A percentile compares a stretch with the other conserved stretches of the same genome.
phyloP scores from a whole-genome alignment of 1,140 invertebrate genomes.

The Elysia chlorotica region DNA sequence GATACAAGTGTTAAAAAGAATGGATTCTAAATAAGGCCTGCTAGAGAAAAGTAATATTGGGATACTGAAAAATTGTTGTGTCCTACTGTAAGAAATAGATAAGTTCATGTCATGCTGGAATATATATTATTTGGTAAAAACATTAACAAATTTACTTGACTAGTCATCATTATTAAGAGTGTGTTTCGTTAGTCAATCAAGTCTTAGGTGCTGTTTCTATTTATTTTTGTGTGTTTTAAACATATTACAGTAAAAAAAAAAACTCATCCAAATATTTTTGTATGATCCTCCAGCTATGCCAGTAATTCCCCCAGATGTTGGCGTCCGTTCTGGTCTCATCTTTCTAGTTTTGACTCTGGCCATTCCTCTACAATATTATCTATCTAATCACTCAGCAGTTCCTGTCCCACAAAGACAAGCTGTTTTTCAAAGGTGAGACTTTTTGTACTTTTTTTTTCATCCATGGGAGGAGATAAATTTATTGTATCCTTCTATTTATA shows the following conservation, averaged over 20 bases:
- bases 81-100: no score
- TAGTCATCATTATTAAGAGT: no score
- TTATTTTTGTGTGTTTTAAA: neutral
- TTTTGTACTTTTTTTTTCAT: neutral
- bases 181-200: no score
- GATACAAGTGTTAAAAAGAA: no score
- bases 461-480: neutral
- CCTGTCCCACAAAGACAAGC: slow-evolving; percentile 6
- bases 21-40: no score
- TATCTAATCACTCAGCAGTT: slow-evolving; percentile 5
- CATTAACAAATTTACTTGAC: no score
- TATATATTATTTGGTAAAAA: neutral
- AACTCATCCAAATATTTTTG: neutral
- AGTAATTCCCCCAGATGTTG: neutral
- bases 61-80: no score
- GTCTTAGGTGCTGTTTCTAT: no score
- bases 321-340: neutral
- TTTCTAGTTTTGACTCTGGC: slow-evolving; percentile 9
- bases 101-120: no score
- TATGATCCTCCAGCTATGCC: neutral
- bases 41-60: no score
- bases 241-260: neutral
- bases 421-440: slow-evolving; percentile 1
- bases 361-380: slow-evolving; percentile 20
- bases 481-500: neutral